phyloP scores from a whole-genome alignment of 1,140 invertebrate genomes.

The Sminthurides bifidus region DNA sequence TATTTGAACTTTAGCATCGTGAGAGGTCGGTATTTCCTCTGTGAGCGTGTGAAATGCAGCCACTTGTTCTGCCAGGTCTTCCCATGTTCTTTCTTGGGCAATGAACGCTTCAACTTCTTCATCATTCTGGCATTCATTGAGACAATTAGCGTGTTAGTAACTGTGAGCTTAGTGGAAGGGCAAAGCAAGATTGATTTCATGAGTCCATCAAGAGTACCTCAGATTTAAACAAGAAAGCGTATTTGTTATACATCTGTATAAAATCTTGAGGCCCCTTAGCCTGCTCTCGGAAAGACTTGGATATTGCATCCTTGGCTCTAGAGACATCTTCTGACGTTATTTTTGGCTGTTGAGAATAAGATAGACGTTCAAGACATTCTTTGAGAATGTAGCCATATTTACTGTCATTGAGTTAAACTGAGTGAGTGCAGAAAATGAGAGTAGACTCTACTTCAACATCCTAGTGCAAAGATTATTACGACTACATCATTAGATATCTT shows the following conservation, averaged over 20 bases:
- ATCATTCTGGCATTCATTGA: conserved; percentile 15
- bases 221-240: conserved; percentile 64
- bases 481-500: neutral
- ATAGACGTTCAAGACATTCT: conserved; percentile 33
- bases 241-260: conserved; percentile 66
- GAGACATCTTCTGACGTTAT: conserved; percentile 52
- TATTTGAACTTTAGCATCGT: conserved; percentile 55
- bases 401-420: neutral
- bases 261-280: conserved; percentile 54
- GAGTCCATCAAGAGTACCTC: conserved; percentile 41
- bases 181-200: neutral
- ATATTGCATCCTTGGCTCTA: conserved; percentile 44
- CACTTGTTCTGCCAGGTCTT: conserved; percentile 40
- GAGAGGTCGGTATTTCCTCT: conserved; percentile 49
- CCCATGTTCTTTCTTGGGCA: conserved; percentile 22
- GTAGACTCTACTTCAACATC: neutral
- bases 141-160: neutral
- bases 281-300: conserved; percentile 52
- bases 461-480: neutral
- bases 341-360: conserved; percentile 53
- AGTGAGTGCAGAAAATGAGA: neutral
- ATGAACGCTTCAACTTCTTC: conserved; percentile 19
- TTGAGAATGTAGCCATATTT: neutral
- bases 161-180: neutral
- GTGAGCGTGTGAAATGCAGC: conserved; percentile 52